Percentiles rank a stretch among this genome's conserved stretches.
These are phyloP conservation scores for Callospermophilus lateralis DNA, from an alignment of 2,113 vertebrate species.

Conservation along the genomic window DNA sequence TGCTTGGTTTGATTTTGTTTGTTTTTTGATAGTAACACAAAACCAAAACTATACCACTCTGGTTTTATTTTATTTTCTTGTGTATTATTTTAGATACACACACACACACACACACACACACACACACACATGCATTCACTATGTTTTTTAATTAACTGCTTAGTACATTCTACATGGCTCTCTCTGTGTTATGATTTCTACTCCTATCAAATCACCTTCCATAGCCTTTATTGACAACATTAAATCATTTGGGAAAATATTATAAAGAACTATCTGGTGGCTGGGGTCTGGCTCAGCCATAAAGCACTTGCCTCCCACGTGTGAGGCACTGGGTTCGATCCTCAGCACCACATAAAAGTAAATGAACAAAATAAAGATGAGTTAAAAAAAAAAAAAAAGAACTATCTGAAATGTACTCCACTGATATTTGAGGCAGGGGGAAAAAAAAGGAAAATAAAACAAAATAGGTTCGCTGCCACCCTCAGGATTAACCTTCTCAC, in stretches of 20 bases:
- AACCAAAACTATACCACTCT: neutral
- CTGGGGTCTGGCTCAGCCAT: too few species aligned
- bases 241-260: neutral
- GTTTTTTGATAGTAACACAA: neutral
- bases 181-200: neutral
- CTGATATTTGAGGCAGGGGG: neutral
- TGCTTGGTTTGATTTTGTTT: neutral
- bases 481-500: neutral
- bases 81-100: neutral
- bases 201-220: neutral
- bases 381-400: neutral
- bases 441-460: neutral
- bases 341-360: too few species aligned
- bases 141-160: conserved; percentile 21
- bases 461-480: neutral
- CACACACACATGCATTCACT: neutral
- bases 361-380: too few species aligned
- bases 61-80: neutral
- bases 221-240: neutral
- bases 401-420: neutral
- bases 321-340: too few species aligned
- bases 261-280: neutral
- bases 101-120: too few species aligned
- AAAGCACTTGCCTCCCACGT: too few species aligned
- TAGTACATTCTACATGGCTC: neutral